Evolutionary conservation across 2,797 vertebrate genomes (phyloP).

Genomic region (Tarsius wallacei): DNA sequence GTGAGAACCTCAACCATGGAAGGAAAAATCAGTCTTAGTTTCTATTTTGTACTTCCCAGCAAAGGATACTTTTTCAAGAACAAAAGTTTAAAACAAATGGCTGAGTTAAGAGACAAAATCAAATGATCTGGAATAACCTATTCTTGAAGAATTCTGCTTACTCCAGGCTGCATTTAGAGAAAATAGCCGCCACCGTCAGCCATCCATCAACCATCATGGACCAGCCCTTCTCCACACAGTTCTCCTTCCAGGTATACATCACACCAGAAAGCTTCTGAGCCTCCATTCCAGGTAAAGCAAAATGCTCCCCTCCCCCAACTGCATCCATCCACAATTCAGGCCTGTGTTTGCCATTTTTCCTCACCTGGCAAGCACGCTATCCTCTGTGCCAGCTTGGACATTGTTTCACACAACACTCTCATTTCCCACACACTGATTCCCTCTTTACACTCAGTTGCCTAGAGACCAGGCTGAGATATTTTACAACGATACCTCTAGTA

Average conservation of each 20-base stretch:
- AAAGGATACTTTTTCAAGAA: not conserved
- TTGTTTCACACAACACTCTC: not conserved
- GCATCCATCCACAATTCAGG: not conserved
- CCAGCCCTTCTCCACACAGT: not conserved
- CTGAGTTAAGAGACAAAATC: not conserved
- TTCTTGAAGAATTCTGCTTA: not conserved
- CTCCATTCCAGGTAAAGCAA: not conserved
- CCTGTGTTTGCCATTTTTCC: not conserved
- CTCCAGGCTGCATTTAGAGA: not conserved
- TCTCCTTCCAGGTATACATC: not conserved
- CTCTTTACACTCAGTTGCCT: not conserved
- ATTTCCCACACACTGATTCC: not conserved
- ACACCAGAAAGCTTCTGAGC: not conserved
- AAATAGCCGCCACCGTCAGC: not conserved
- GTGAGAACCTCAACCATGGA: not conserved
- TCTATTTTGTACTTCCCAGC: not conserved
- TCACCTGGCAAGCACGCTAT: not conserved
- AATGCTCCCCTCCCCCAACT: too few relatives aligned
- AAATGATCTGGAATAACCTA: not conserved
- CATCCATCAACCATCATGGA: not conserved
- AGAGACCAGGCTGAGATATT: not conserved
- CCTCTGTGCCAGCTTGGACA: not conserved
- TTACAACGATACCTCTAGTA: not conserved
- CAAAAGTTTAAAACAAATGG: not conserved
- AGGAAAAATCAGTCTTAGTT: not conserved